Base-by-base conservation (phyloP, 2,797 vertebrate species). In the Lophotriccus pileatus region DNA sequence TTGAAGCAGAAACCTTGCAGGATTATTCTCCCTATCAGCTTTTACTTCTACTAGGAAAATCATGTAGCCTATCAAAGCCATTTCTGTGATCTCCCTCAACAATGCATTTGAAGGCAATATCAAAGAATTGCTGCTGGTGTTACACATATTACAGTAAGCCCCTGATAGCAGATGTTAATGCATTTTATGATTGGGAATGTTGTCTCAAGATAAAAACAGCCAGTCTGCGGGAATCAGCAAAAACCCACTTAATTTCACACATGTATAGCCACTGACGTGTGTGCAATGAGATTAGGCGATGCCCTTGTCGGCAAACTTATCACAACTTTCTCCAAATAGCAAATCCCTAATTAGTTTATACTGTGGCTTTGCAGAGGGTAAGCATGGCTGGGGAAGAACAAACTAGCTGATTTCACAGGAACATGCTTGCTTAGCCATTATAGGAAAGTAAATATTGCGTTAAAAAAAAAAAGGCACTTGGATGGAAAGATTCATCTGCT, bases 201-300 rank as follows among this genome's bases (percentile, higher is more conserved):
- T 84, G 84, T 95, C 88, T 64, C 88, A 92, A 97, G 97, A 98
- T 97, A 97, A 98, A 97, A 97, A 96, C 59, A 90, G 95, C 69
- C 93, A 90, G 90, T 80, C 60, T 30, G 70, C 55, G 64, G 75
- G 92, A 96, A 95, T 95, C 70, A 76, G 93, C 87, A 82, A 92
- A 92, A 94, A 53, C 53, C 63, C 47, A 83, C 95, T 98, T 98
- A 95, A 97, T 97, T 97, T 97, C 96, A 97, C 96, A 97, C 94
- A 85, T 90, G 85, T 93, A 69, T 88, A 94, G 80, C 74, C 90
- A 74, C 89, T 84, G 90, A 95, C 39, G n/a, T 82, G 84, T 92
- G 84, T 19, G 49, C 87, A 78, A 55, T n/a, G 91, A 97, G 94
- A 97, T 96, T 93, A 96, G 82, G 69, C 9, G 24, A 94, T 84